Base-by-base conservation (phyloP, 2,797 vertebrate species). In the Varecia variegata region DNA sequence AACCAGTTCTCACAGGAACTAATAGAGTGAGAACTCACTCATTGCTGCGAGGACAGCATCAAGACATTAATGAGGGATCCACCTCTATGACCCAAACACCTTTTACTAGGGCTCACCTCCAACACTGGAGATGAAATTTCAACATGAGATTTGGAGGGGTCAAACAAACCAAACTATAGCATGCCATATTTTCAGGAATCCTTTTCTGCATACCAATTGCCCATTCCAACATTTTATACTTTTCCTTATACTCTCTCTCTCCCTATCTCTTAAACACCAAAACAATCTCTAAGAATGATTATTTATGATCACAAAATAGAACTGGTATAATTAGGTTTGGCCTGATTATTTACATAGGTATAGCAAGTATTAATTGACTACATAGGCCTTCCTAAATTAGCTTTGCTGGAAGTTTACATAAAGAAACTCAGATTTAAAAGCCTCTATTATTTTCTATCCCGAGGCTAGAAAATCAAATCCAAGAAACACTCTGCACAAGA, bases 391-490 rank as follows among this genome's bases (percentile, higher is more conserved):
- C n/a, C 58, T 70, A 77, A 81, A 79, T 92, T 88, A 73, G 38
- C 56, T 89, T 88, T 76, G 71, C 43, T 95, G n/a, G 38, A 91
- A 81, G 38, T 81, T 97, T 82, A 74, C 80, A 76, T 62, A 56
- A 93, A n/a, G 32, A 83, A 93, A 74, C 47, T 79, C 87, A 81
- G 10, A 43, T 84, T 47, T 25, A 32, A 84, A 43, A 60, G 43
- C 30, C 35, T 83, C 35, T 81, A 70, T 88, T 79, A 58, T 65
- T 84, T 88, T 40, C 17, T 73, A 81, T 56, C 70, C 60, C 47
- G 47, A 74, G 40, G 38, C 74, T 82, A 67, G 56, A 38, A 88
- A 85, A 68, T 43, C 50, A 96, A 93, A 13, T 21, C 70, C 45
- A 58, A 54, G 54, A 92, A 94, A 82, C 20, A 47, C 9, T 89